Evolutionary conservation across 2,113 vertebrate genomes (phyloP), one percentile per base, ranked within the genome.

Genomic region (Austrofundulus limnaeus): DNA sequence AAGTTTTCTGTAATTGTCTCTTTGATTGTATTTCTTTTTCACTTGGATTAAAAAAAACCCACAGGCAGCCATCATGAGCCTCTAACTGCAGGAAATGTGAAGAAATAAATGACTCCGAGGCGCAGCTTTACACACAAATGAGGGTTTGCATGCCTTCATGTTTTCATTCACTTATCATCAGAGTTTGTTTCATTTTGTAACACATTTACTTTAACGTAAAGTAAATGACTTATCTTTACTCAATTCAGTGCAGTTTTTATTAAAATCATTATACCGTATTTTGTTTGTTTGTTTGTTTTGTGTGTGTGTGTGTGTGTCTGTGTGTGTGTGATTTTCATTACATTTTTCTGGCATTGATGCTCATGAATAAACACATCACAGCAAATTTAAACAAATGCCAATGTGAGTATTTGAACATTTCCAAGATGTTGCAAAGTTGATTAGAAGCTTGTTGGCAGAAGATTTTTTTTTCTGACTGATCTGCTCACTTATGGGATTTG

Each of bases 71-170:
- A 19, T 17, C 23, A 45, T 1, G 4, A 72, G 63, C 12, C 10
- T 50, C 38, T 5, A 12, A 56, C 55, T 43, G 49, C 17, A 67
- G 41, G 41, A 66, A 58, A 71, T 69, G 31, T 63, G 52, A 77
- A 63, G 42, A 65, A 28, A 28, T 61, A 57, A 77, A 75, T 46
- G 66, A 54, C 31, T 69, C 31, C 6, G 31, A 34, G 31, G 31
- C 31, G 9, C 31, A 9, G 31, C 31, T 34, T 34, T 63, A 38
- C 52, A 2, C 28, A 54, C 61, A 25, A 54, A 20, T 66, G 28
- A 53, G 23, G 41, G 16, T 21, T 10, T 42, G 5, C 39, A 17
- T 25, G 61, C n/a, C 21, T 49, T 31, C 31, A 14, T 70, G 50
- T 43, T 34, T 49, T 65, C 47, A 43, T 23, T 69, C 54, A 34